Evolutionary conservation across 64 coral and sea anemone species (phyloP), one percentile per base, ranked within the genome.

Genomic region (Hydrozoanthus tunicans): DNA sequence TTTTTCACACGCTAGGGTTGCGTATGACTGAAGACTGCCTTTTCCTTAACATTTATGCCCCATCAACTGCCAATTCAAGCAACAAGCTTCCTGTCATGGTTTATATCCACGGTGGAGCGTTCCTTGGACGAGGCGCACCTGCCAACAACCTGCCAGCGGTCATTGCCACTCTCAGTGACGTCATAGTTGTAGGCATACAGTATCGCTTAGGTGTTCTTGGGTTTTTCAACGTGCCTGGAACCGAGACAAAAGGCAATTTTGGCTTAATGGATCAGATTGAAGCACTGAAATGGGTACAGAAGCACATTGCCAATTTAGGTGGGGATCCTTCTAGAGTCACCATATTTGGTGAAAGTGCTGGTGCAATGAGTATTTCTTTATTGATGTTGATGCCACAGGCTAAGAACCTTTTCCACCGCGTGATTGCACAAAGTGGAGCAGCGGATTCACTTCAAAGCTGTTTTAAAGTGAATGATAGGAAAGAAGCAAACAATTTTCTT

Each of bases 241-340:
- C 92, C 56, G 62, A 93, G 3, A 25, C 71, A 13, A 89, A 70
- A 43, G 92, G 92, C 10, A 93, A 93, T 54, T 93, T 89, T 89
- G 92, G 83, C 25, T 70, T 93, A 75, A 56, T 89, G 7, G 92
- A 93, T 54, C 92, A 93, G 71, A 52, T 93, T 15, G 64, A 82
- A 32, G 92, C 92, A 77, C 79, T 94, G 0, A 94, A 94, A 68
- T 94, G 92, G 92, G 88, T 94, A 65, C 92, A 90, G 64, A 53
- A 64, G 10, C 76, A 94, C 56, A 90, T 94, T 82, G 86, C 60
- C 11, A 64, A 20, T 58, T 94, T 94, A 90, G 92, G 92, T 74
- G 92, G 92, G 8, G 65, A 94, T 83, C 58, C 92, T 11, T 70
- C 79, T 10, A 76, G 14, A 20, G 92, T 94, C 13, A 94, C 86